These are phyloP conservation scores for Ips nitidus DNA, from an alignment of 1,140 invertebrate genomes.

Conservation along the genomic window DNA sequence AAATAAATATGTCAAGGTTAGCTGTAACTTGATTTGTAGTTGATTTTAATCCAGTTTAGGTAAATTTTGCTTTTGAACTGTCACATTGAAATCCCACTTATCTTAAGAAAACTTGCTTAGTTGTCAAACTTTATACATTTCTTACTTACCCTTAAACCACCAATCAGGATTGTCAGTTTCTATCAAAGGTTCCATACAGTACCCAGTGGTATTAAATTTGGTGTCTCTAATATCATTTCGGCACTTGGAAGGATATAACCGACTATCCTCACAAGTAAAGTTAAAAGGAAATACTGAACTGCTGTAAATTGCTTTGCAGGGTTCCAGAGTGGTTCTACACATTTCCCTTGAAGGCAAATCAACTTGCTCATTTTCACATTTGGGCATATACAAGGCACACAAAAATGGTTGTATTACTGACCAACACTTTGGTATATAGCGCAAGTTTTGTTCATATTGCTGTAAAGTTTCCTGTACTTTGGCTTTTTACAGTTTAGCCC, in stretches of 20 bases:
- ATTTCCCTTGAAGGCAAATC: slow-evolving; percentile 84
- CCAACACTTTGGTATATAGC: slow-evolving; percentile 92
- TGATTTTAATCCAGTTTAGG: no score
- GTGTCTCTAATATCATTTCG: no score
- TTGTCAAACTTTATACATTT: no score
- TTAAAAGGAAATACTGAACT: slow-evolving; percentile 74
- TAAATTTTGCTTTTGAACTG: no score
- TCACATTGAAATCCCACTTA: no score
- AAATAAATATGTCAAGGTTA: no score
- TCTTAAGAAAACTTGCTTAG: no score
- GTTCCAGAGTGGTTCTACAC: slow-evolving; percentile 80
- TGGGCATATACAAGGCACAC: slow-evolving; percentile 89
- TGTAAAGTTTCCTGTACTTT: slow-evolving; percentile 72
- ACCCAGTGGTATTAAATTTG: no score
- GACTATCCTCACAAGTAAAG: slow-evolving; percentile 77
- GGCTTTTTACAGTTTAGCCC: slow-evolving; percentile 69
- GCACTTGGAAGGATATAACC: slow-evolving; percentile 71
- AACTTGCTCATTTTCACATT: slow-evolving; percentile 75
- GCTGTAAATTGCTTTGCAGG: slow-evolving; percentile 80
- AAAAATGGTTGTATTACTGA: slow-evolving; percentile 88
- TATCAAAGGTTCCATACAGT: no score
- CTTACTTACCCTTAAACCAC: no score
- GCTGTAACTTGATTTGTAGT: no score
- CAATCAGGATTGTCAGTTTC: no score
- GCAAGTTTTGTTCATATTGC: slow-evolving; percentile 68